These are phyloP conservation scores for Pammene fasciana DNA, from an alignment of 2,888 invertebrate genomes.

Conservation along the genomic window DNA sequence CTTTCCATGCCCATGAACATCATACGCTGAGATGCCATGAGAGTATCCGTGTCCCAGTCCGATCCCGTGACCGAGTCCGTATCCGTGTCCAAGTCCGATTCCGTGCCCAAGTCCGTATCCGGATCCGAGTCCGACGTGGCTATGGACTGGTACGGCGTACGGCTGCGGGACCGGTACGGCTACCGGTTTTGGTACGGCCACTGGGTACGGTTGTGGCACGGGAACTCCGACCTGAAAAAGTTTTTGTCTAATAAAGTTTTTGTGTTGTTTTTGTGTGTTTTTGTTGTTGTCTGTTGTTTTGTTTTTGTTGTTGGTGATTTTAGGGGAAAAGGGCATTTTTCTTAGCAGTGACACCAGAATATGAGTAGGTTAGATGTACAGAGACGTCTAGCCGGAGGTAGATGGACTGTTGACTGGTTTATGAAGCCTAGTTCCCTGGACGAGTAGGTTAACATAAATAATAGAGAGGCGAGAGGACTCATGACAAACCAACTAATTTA, in stretches of 20 bases:
- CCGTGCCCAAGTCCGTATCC: slow-evolving; percentile 48
- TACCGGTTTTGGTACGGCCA: slow-evolving; percentile 71
- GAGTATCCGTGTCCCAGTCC: slow-evolving; percentile 44
- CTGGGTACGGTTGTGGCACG: slow-evolving; percentile 77
- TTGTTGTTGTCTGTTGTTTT: too few species aligned
- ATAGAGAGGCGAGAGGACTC: too few species aligned
- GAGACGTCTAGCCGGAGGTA: too few species aligned
- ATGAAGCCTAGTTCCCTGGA: too few species aligned
- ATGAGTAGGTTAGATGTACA: too few species aligned
- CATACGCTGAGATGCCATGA: slow-evolving; percentile 40
- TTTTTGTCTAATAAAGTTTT: background rate
- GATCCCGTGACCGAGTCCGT: slow-evolving; percentile 41
- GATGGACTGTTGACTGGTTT: too few species aligned
- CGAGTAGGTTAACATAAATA: too few species aligned
- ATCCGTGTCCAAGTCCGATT: slow-evolving; percentile 34
- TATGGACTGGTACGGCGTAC: slow-evolving; percentile 60
- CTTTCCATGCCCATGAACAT: slow-evolving; percentile 54
- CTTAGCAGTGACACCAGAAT: background rate
- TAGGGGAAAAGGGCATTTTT: too few species aligned
- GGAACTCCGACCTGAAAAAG: slow-evolving; percentile 72
- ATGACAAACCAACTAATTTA: too few species aligned
- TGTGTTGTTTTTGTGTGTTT: too few species aligned
- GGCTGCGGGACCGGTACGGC: slow-evolving; percentile 72
- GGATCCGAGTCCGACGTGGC: slow-evolving; percentile 29
- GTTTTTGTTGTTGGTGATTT: background rate